Evolutionary conservation across 2,797 vertebrate genomes (phyloP).

Genomic region (Falco rusticolus): DNA sequence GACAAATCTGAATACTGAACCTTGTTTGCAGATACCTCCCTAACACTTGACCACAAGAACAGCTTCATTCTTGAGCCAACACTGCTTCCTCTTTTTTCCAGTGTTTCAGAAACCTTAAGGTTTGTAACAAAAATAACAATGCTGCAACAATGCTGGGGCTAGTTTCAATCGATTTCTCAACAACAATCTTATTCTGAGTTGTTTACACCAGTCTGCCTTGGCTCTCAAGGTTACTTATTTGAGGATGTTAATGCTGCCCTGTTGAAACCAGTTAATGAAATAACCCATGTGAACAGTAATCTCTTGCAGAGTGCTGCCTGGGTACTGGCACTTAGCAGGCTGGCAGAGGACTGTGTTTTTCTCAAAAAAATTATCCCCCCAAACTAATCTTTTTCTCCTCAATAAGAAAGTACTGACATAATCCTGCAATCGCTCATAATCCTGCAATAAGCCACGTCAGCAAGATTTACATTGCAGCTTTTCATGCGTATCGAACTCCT

Average conservation of each 20-base stretch:
- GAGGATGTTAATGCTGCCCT: not conserved
- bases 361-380: not conserved
- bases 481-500: not conserved
- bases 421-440: not conserved
- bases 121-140: not conserved
- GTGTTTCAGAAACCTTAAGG: not conserved
- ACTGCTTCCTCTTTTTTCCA: not conserved
- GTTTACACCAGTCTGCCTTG: not conserved
- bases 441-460: not conserved
- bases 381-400: not conserved
- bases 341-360: not conserved
- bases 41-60: not conserved
- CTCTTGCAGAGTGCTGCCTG: not conserved
- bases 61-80: accelerated
- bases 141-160: not conserved
- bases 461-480: not conserved
- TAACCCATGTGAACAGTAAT: not conserved
- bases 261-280: not conserved
- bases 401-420: not conserved
- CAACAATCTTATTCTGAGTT: not conserved
- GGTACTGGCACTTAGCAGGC: not conserved
- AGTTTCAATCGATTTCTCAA: conserved; percentile 30
- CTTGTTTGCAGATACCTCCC: not conserved
- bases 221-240: conserved; percentile 2
- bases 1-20: not conserved